Percentiles rank a stretch among this genome's conserved stretches.
These are phyloP conservation scores for Anagyrus pseudococci DNA, from an alignment of 2,888 invertebrate species.

Conservation along the genomic window DNA sequence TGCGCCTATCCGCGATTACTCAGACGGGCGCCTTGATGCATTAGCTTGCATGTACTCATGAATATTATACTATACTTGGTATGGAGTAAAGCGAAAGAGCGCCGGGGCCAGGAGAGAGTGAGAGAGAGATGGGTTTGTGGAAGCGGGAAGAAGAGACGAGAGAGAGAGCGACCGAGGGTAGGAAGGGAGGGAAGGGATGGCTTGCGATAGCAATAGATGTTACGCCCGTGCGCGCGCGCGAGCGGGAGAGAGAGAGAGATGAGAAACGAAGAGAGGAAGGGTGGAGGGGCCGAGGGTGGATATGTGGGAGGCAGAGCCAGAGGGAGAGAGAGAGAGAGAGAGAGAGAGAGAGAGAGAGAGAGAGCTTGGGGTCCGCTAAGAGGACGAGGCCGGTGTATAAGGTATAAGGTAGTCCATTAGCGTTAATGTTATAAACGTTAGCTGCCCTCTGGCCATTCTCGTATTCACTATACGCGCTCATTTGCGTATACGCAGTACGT, in stretches of 20 bases:
- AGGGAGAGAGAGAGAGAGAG: constrained; percentile 11
- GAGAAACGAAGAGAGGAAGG: constrained; percentile 18
- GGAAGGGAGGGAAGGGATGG: not conserved
- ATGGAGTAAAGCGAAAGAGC: constrained; percentile 34
- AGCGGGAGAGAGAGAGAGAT: constrained; percentile 7
- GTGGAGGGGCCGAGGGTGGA: constrained; percentile 9
- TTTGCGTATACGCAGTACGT: constrained; percentile 31
- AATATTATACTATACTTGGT: constrained; percentile 53
- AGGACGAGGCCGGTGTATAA: constrained; percentile 53
- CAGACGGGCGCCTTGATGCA: constrained; percentile 55
- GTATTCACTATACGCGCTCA: constrained; percentile 45
- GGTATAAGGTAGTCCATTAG: constrained; percentile 63
- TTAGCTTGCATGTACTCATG: constrained; percentile 60
- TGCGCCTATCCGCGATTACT: constrained; percentile 48
- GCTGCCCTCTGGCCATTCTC: constrained; percentile 60
- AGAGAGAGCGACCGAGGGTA: constrained; percentile 9
- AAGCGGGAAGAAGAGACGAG: not conserved
- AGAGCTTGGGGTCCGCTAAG: constrained; percentile 32
- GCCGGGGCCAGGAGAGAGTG: constrained; percentile 16
- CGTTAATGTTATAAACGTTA: constrained; percentile 63
- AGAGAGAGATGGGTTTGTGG: constrained; percentile 8
- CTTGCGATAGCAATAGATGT: no score
- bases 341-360: not conserved
- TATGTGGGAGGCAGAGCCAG: not conserved
- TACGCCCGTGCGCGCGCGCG: not conserved